Conservation (phyloP, 2,113 vertebrate genomes). For the Girardinichthys multiradiatus region DNA sequence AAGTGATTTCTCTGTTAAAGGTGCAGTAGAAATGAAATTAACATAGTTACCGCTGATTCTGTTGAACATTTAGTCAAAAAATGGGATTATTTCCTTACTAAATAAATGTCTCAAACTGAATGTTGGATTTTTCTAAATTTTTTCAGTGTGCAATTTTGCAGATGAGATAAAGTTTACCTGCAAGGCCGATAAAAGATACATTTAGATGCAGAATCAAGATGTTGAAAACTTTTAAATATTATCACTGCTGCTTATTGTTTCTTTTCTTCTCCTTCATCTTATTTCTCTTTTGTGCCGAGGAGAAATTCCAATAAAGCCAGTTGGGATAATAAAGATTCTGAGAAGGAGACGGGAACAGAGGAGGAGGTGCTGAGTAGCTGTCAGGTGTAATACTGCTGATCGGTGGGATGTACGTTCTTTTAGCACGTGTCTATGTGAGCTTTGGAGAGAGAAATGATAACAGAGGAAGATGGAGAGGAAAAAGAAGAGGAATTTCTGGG, state of each 20-base stretch:
- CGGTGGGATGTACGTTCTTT: slow-evolving; percentile 7
- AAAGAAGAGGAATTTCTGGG: slow-evolving; percentile 43
- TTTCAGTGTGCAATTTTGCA: not conserved
- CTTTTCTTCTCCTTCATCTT: no score
- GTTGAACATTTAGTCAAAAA: not conserved
- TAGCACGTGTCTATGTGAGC: slow-evolving; percentile 1
- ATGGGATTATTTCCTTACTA: not conserved
- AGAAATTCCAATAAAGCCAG: no score
- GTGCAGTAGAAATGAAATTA: no score
- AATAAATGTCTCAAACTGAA: not conserved
- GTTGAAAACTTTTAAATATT: no score
- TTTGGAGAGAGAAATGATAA: slow-evolving; percentile 23
- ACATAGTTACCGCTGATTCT: not conserved
- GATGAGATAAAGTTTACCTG: not conserved
- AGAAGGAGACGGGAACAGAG: not conserved
- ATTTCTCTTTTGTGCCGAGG: no score
- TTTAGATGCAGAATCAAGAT: no score
- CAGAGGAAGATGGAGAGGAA: slow-evolving; percentile 29
- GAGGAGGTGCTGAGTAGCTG: slow-evolving; percentile 36
- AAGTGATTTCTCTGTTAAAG: no score
- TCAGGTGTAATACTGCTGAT: slow-evolving; percentile 45
- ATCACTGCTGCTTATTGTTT: no score
- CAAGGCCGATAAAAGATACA: not conserved
- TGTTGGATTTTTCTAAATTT: not conserved
- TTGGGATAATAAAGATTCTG: no score